These are phyloP conservation scores for Meganola albula DNA, from an alignment of 2,888 invertebrate genomes.

Conservation along the genomic window DNA sequence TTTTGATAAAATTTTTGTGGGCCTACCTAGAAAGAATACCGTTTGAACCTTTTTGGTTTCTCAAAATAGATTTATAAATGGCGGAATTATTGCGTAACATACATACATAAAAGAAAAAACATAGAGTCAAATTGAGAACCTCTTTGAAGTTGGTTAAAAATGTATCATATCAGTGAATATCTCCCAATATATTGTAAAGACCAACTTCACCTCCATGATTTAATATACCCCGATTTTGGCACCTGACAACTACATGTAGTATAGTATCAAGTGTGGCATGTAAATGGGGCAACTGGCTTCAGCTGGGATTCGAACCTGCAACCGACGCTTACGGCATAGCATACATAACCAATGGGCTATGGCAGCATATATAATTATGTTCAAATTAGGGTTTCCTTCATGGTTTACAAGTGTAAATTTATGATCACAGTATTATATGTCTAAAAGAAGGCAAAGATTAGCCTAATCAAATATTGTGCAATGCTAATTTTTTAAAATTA, in stretches of 20 bases:
- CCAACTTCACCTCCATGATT: slow-evolving; percentile 57
- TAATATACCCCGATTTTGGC: slow-evolving; percentile 61
- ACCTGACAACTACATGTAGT: slow-evolving; percentile 58
- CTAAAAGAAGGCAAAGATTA: too few relatives aligned
- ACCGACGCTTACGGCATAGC: slow-evolving; percentile 10
- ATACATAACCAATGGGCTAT: slow-evolving; percentile 26
- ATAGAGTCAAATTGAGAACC: background rate
- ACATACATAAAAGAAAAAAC: background rate
- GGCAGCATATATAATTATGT: background rate
- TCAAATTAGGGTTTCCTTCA: slow-evolving; percentile 17
- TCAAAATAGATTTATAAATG: slow-evolving; percentile 1
- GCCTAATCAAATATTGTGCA: too few relatives aligned
- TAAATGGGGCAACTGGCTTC: slow-evolving; percentile 52
- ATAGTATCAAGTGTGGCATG: slow-evolving; percentile 72
- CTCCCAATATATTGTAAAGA: slow-evolving; percentile 32
- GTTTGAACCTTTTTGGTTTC: background rate
- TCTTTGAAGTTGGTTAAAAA: slow-evolving; percentile 14
- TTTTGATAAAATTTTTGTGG: too few relatives aligned
- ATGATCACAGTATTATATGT: too few relatives aligned
- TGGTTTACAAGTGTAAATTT: too few relatives aligned
- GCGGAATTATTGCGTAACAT: too few relatives aligned
- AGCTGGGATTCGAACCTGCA: slow-evolving; percentile 46
- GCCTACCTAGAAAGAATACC: too few relatives aligned
- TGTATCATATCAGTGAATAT: slow-evolving; percentile 59
- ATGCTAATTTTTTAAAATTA: too few relatives aligned